phyloP scores from a whole-genome alignment of 2,888 invertebrate genomes.

The Eurois occulta region DNA sequence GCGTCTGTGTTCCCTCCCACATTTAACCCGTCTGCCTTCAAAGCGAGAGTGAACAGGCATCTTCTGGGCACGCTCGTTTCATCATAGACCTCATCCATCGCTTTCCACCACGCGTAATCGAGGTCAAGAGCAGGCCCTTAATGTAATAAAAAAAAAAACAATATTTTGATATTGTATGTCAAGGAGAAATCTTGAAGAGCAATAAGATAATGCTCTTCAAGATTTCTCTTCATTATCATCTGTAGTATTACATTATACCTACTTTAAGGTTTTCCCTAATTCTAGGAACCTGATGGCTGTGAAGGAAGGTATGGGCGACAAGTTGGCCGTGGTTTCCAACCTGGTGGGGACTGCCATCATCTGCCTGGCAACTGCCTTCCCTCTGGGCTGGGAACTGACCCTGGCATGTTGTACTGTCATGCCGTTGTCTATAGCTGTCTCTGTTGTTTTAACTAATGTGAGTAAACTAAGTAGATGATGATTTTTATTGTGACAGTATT shows the following conservation, averaged over 20 bases:
- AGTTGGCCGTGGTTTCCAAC: conserved; percentile 94
- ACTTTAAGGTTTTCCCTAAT: conserved; percentile 6
- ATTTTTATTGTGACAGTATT: background rate
- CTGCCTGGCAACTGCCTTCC: conserved; percentile 93
- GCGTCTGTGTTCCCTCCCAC: no score
- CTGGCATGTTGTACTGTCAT: conserved; percentile 94
- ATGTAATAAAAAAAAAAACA: no score
- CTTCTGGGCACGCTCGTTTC: no score
- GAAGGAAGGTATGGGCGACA: conserved; percentile 96
- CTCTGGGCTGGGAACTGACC: conserved; percentile 96
- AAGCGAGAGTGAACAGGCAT: no score
- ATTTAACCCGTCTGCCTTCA: no score
- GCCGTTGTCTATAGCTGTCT: conserved; percentile 94
- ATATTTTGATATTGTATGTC: no score
- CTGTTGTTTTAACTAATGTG: conserved; percentile 94
- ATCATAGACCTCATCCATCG: no score
- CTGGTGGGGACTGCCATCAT: conserved; percentile 93
- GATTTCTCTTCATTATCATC: no score
- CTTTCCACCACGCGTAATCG: no score
- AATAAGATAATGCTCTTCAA: no score
- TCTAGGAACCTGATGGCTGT: conserved; percentile 93
- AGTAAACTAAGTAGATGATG: conserved; percentile 61
- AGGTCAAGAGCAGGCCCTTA: no score
- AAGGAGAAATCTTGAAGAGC: no score
- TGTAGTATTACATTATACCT: background rate